These are phyloP conservation scores for Gallinago solitaria DNA, from an alignment of 2,797 vertebrate species.

Conservation along the genomic window DNA sequence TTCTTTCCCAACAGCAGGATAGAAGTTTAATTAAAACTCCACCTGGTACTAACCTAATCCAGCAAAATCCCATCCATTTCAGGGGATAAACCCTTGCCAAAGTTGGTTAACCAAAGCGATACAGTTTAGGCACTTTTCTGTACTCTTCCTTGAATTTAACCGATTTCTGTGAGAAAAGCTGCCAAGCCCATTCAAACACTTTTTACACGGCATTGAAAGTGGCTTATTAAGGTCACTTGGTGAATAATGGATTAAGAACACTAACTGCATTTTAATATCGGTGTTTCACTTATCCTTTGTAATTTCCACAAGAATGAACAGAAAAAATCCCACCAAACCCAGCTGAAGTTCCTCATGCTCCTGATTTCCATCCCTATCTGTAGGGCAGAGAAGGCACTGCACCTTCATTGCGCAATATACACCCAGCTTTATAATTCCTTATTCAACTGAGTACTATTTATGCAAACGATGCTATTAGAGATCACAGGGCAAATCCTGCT, in stretches of 20 bases:
- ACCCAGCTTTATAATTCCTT: background rate
- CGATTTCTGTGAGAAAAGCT: background rate
- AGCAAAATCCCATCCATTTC: conserved; percentile 22
- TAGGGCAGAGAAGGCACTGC: background rate
- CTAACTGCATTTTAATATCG: background rate
- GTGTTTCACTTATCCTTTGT: background rate
- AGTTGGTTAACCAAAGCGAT: background rate
- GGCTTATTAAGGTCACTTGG: background rate
- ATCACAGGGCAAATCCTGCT: background rate
- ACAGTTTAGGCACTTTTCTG: background rate
- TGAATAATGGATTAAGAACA: background rate
- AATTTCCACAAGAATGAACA: background rate
- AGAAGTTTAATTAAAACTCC: conserved; percentile 39
- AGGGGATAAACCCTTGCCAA: background rate
- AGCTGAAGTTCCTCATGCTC: background rate
- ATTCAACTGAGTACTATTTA: background rate
- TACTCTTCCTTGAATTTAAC: background rate
- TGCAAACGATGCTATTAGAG: background rate
- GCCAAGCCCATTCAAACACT: background rate
- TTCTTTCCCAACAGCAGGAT: background rate
- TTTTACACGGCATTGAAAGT: background rate
- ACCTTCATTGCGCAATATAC: background rate
- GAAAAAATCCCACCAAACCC: background rate
- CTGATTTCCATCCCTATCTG: background rate
- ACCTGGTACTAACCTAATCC: conserved; percentile 33